Base-by-base conservation (phyloP, 1,140 invertebrate genomes). In the Brachystomella parvula region DNA sequence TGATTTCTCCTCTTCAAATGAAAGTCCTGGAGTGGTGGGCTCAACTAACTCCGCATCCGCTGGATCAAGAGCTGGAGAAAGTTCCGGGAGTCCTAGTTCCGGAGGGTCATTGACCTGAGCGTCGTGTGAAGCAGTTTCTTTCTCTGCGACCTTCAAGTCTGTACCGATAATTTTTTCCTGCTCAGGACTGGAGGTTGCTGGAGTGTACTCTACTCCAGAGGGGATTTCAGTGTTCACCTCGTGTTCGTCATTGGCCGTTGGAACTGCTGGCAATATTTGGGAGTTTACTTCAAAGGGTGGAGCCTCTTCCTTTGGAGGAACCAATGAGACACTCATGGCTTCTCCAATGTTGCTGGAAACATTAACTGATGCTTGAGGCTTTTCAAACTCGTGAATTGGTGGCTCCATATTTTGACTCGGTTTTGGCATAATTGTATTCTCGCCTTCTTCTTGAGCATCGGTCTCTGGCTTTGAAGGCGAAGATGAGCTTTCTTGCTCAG, bases 371-470 rank as follows among this genome's bases (percentile, higher is more conserved):
- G 30, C 15, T 53, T 53, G 15, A 6, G 9, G 12, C 24, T 26
- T 24, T 19, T 24, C 49, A 26, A 60, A 60, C 19, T 60, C 60
- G 60, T 6, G 17, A 6, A 21, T 32, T 26, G 60, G 60, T 6
- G 60, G 60, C 44, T 62, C 15, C 33, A 39, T 39, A 21, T 44
- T 29, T 62, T 31, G 58, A 60, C 58, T 60, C 17, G 58, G 58
- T 9, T 57, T n/a, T 21, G n/a, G 53, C 9, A 24, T 24, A 44
- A 15, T 15, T 53, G 24, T 24, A 15, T 15, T 24, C 6, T 17
- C 49, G 49, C 49, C 21, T 12, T 61, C 35, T 12, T 6, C 9
- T 39, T 35, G 60, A 61, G 29, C 15, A 29, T 30, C 15, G 30
- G 15, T 59, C 15, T n/a, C n/a, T n/a, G n/a, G n/a, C n/a, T n/a